These are phyloP conservation scores for Rhaphigaster nebulosa DNA, from an alignment of 2,888 invertebrate species.

Conservation along the genomic window DNA sequence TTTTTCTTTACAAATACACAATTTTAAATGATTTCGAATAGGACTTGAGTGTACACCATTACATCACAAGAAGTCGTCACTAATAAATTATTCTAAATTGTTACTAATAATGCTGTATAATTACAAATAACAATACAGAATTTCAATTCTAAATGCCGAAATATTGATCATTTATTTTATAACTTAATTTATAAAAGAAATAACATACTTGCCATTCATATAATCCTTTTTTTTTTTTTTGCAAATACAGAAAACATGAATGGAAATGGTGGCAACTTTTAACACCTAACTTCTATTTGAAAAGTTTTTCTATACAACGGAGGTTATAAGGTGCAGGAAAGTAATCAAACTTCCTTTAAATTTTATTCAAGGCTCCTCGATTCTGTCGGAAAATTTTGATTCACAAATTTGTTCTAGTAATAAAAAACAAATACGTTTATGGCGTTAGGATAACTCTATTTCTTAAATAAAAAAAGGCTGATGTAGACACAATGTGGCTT, in stretches of 20 bases:
- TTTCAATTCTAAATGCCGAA: neutral
- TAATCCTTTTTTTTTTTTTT: neutral
- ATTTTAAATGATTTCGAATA: no score
- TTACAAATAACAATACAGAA: no score
- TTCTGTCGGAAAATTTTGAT: neutral
- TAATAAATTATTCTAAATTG: no score
- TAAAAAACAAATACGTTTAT: neutral
- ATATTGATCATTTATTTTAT: neutral
- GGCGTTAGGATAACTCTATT: no score
- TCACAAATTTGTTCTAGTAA: neutral
- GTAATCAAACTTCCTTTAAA: slow-evolving; percentile 24
- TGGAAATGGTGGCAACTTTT: neutral
- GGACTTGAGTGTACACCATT: no score
- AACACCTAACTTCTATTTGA: slow-evolving; percentile 4
- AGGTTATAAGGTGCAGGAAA: neutral
- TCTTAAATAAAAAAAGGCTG: no score
- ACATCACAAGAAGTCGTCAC: no score
- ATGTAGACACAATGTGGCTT: no score
- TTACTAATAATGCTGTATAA: no score
- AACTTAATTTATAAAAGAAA: neutral
- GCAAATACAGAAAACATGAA: neutral
- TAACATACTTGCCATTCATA: neutral
- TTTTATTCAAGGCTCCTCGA: neutral
- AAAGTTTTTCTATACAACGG: neutral
- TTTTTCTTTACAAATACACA: no score